These are phyloP conservation scores for Nautilus pompilius DNA, from an alignment of 1,140 invertebrate species.

Conservation along the genomic window DNA sequence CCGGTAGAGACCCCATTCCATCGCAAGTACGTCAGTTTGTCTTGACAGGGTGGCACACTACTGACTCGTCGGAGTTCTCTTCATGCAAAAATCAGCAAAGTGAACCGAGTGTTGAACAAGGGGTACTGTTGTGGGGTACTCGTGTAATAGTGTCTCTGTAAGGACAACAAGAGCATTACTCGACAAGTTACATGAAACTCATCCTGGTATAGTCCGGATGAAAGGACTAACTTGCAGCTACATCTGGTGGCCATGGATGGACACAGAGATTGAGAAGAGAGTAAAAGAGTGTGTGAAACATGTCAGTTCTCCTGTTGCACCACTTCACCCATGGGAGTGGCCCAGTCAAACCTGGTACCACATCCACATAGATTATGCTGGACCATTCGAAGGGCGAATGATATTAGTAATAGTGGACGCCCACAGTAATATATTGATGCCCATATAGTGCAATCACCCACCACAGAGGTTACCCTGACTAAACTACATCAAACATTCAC, in stretches of 20 bases:
- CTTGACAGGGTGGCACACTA: not conserved
- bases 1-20: not conserved
- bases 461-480: slow-evolving; percentile 17
- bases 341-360: slow-evolving; percentile 39
- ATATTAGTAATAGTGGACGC: slow-evolving; percentile 57
- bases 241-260: slow-evolving; percentile 58
- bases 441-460: slow-evolving; percentile 13
- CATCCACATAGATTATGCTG: slow-evolving; percentile 54
- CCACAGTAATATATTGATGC: slow-evolving; percentile 59
- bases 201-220: slow-evolving; percentile 58
- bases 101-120: slow-evolving; percentile 5
- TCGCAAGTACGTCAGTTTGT: not conserved
- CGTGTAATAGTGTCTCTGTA: slow-evolving; percentile 47
- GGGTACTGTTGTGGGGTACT: slow-evolving; percentile 6
- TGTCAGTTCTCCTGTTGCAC: slow-evolving; percentile 39
- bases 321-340: slow-evolving; percentile 42
- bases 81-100: not conserved
- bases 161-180: slow-evolving; percentile 39
- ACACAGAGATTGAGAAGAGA: slow-evolving; percentile 51
- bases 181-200: slow-evolving; percentile 53
- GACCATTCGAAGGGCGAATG: slow-evolving; percentile 44
- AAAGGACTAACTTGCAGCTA: slow-evolving; percentile 54
- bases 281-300: slow-evolving; percentile 27
- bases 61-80: slow-evolving; percentile 7
- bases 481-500: slow-evolving; percentile 42